Evolutionary conservation across 2,888 invertebrate genomes (phyloP), one percentile per base, ranked within the genome.

Genomic region (Rhorus exstirpatorius): DNA sequence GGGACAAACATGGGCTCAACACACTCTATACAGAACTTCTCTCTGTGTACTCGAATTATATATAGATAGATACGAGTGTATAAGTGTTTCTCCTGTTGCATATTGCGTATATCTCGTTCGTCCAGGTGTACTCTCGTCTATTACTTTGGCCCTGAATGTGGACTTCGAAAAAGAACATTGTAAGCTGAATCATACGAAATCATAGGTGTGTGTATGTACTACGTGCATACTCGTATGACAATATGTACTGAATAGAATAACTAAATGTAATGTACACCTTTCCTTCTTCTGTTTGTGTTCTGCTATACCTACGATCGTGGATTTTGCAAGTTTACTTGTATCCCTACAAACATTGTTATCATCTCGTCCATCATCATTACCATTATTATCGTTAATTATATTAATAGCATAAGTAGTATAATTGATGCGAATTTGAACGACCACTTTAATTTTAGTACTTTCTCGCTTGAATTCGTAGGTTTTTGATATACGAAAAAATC

Each of bases 41-140:
- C 19, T 31, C n/a, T 17, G 6, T 49, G 1, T 10, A 49, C 49
- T 49, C n/a, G 41, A 12, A 41, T 41, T 8, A 17, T 19, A 17
- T 10, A 10, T 7, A 49, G 0, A 49, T 19, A 49, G 6, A 49
- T 8, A 7, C n/a, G 1, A 8, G 17, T 51, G 7, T 19, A 51
- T n/a, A n/a, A n/a, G n/a, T 26, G n/a, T 31, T 72, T 49, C 58
- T 60, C 12, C 41, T 24, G 51, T 53, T 53, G 72, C 41, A 74
- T 51, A 12, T 65, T 53, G 8, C 35, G 55, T 35, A 21, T n/a
- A n/a, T n/a, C n/a, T n/a, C n/a, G n/a, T n/a, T n/a, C 46, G 19
- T 76, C 75, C 67, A 67, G 75, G 58, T 76, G 58, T 58, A 19
- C 8, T 58, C 7, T 58, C 75, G 26, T 51, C 38, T n/a, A n/a